A percentile compares a stretch with the other conserved stretches of the same genome.
Conservation (phyloP, 2,113 vertebrate genomes). For the Stomatorhinus ivindoensis region DNA sequence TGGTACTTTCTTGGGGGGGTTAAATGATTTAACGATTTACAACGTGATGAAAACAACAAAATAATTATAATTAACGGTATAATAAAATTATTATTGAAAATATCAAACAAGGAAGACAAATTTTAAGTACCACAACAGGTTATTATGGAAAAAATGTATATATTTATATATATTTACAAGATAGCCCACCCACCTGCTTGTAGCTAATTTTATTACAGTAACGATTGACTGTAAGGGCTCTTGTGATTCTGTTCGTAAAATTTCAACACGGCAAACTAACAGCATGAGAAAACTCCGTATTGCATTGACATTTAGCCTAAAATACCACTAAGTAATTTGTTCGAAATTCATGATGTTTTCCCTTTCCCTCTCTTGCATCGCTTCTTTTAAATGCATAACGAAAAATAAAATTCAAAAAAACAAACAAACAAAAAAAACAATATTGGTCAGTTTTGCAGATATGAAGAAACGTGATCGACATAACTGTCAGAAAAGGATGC, state of each 20-base stretch:
- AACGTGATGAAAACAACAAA: constrained; percentile 70
- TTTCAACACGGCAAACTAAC: constrained; percentile 49
- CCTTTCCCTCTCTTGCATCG: constrained; percentile 32
- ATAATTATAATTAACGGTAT: constrained; percentile 65
- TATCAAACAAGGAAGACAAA: constrained; percentile 76
- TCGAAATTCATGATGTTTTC: constrained; percentile 44
- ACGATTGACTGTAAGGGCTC: constrained; percentile 48
- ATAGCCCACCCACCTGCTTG: constrained; percentile 69
- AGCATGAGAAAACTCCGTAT: constrained; percentile 54
- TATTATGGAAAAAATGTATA: constrained; percentile 69
- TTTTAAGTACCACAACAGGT: constrained; percentile 79
- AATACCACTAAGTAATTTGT: constrained; percentile 47
- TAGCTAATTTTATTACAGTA: constrained; percentile 63
- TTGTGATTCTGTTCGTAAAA: constrained; percentile 36
- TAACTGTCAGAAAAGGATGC: constrained; percentile 72
- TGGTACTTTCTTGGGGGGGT: constrained; percentile 85
- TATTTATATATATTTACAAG: constrained; percentile 85
- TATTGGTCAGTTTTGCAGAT: constrained; percentile 61
- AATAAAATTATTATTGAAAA: constrained; percentile 57
- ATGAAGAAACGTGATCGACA: constrained; percentile 72
- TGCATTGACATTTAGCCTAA: constrained; percentile 66
- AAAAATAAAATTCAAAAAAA: constrained; percentile 45
- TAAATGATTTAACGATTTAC: constrained; percentile 83
- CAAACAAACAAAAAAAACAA: constrained; percentile 43
- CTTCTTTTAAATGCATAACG: constrained; percentile 45